Evolutionary conservation across 2,888 invertebrate species (phyloP).

Genomic region (Agrochola litura): DNA sequence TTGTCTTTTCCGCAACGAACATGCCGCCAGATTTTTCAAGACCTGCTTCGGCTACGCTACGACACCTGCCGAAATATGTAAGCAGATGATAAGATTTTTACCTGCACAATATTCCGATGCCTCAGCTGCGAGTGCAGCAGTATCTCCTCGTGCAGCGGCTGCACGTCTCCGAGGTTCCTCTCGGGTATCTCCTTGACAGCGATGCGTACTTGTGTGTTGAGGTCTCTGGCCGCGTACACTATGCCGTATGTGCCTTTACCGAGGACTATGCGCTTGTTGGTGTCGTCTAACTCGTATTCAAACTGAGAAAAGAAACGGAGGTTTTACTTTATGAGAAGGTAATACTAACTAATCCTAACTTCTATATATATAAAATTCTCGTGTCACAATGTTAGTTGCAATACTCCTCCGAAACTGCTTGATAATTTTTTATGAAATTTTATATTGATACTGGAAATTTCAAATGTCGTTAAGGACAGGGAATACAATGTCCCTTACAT

Average conservation of each 20-base stretch:
- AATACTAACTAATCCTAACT: too few relatives aligned
- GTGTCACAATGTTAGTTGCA: too few relatives aligned
- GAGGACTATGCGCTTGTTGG: slow-evolving; percentile 95
- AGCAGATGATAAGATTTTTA: slow-evolving; percentile 58
- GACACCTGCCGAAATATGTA: too few relatives aligned
- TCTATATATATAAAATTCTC: too few relatives aligned
- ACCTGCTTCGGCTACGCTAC: too few relatives aligned
- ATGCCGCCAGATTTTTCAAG: too few relatives aligned
- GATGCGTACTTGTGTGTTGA: slow-evolving; percentile 97
- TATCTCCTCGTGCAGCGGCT: slow-evolving; percentile 99
- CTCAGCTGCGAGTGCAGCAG: slow-evolving; percentile 98
- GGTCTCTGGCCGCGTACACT: slow-evolving; percentile 98
- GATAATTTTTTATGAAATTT: too few relatives aligned
- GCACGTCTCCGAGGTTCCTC: slow-evolving; percentile 98
- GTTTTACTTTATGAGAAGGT: neutral
- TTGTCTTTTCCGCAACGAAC: too few relatives aligned
- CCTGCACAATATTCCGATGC: slow-evolving; percentile 99
- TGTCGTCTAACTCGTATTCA: slow-evolving; percentile 98
- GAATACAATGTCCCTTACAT: too few relatives aligned
- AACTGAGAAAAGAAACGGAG: slow-evolving; percentile 87
- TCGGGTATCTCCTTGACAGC: slow-evolving; percentile 99
- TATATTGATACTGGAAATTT: too few relatives aligned
- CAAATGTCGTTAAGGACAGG: too few relatives aligned
- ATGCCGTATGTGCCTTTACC: slow-evolving; percentile 99
- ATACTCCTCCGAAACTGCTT: too few relatives aligned